Base-by-base conservation (phyloP, 2,113 vertebrate species). In the Stigmatopora nigra region DNA sequence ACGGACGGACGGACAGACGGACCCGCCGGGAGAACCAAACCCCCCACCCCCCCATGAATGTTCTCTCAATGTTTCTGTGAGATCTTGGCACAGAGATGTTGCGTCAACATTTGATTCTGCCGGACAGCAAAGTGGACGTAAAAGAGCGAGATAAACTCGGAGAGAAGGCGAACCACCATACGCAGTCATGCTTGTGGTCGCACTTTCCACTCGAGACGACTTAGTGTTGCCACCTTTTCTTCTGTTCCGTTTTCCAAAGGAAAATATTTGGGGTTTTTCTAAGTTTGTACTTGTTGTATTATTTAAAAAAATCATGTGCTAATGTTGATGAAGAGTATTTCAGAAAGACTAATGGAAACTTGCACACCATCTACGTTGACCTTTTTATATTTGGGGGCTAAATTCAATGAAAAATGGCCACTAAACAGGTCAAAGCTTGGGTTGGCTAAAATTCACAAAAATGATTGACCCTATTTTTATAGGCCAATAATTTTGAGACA, bases 161-260 rank as follows among this genome's bases (percentile, higher is more conserved):
- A 68, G 48, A 78, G 51, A 20, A 64, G 68, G 73, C 14, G 66
- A 68, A 89, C 81, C 62, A 78, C 85, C 25, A 77, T 82, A 72
- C 83, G 71, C 87, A 85, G 74, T 86, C 89, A 79, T 91, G 87
- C 88, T 93, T 90, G 91, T 89, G 90, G 91, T 92, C 92, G 92
- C 91, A 91, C 92, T 90, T 88, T 84, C 92, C 92, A 93, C 92
- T 93, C 89, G 1, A 84, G 80, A 84, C 84, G 87, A 91, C 90
- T 91, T 91, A 87, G 90, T 91, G 91, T 87, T 93, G 92, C 92
- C 91, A 89, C 89, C 92, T 91, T 90, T 89, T 92, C 90, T 92
- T 92, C 86, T 89, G 90, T 88, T 89, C 53, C 82, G 89, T 94
- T 92, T 92, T 93, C 91, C 91, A 88, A 79, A 81, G 79, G 90